Evolutionary conservation across 92 coral and sea anemone genomes (phyloP), one percentile per base, ranked within the genome.

Genomic region (Meandrina meandrites): DNA sequence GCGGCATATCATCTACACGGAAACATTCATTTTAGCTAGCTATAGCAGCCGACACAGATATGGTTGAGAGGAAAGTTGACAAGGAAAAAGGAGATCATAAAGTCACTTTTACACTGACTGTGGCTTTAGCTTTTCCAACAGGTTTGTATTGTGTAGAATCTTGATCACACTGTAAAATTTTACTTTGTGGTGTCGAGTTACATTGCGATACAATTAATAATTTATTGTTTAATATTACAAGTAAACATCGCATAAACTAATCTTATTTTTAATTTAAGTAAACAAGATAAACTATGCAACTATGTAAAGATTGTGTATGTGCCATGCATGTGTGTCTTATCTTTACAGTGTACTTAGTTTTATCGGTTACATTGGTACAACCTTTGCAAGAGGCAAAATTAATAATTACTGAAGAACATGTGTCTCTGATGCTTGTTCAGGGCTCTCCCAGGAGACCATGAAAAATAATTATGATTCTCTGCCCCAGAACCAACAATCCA

Each of bases 61-160:
- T 91, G 91, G 88, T 81, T 15, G 92, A 75, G 34, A 90, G 56
- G 75, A 89, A 87, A 79, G 66, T 80, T 64, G 83, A 67, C 28
- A 73, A 83, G 30, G 85, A 90, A n/a, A 84, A 87, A 71, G 98
- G 96, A 32, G 96, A 95, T 64, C 99, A 97, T 79, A 95, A 81
- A 89, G 98, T 97, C 42, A 97, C 99, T 13, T 95, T 97, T 40
- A 95, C 95, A 10, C 89, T 97, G 75, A 97, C 97, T 1, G 80
- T 97, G 50, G 98, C 98, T 36, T 88, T 90, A 69, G 98, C 99
- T 58, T 92, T 97, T 53, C 96, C 92, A 8, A 89, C 98, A 90
- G 98, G 99, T 96, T 80, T 82, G 84, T 79, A 28, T 28, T 45
- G 37, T 50, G 8, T 27, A 31, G 70, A 24, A 82, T 4, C 8